Base-by-base conservation (phyloP, 2,888 invertebrate genomes). In the Xestia xanthographa region DNA sequence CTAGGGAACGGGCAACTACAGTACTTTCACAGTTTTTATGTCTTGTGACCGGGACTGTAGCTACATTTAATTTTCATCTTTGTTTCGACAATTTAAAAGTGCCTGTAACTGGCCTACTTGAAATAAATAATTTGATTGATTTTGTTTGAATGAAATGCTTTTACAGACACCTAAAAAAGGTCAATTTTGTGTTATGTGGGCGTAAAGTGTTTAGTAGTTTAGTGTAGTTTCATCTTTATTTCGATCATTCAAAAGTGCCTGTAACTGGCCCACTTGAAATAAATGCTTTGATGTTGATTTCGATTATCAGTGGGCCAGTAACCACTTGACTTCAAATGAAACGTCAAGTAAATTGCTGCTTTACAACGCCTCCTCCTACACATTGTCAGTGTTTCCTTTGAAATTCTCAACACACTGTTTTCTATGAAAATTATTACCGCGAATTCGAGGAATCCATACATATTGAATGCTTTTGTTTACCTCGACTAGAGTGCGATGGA, bases 261-360 rank as follows among this genome's bases (percentile, higher is more conserved):
- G n/a, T n/a, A n/a, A n/a, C n/a, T n/a, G n/a, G n/a, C n/a, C n/a
- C n/a, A n/a, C n/a, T n/a, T n/a, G n/a, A n/a, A n/a, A n/a, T n/a
- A n/a, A n/a, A n/a, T n/a, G n/a, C n/a, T n/a, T n/a, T n/a, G n/a
- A n/a, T n/a, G n/a, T n/a, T n/a, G n/a, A n/a, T n/a, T n/a, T n/a
- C n/a, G n/a, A n/a, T n/a, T n/a, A n/a, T n/a, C n/a, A n/a, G n/a
- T 38, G 26, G 5, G 45, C 5, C 62, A 34, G 20, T 11, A 45
- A 38, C 20, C 14, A 29, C 22, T 78, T 62, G 43, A 68, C 17
- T 34, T 38, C 11, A 45, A 79, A 38, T 69, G 45, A 63, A 67
- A 62, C 22, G 9, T 11, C 17, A 34, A 77, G 6, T 5, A 22
- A 20, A 29, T 62, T 41, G 5, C 11, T 22, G 11, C 5, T 14